phyloP scores from a whole-genome alignment of 2,888 invertebrate species.

The Coelogynopora nodosa region DNA sequence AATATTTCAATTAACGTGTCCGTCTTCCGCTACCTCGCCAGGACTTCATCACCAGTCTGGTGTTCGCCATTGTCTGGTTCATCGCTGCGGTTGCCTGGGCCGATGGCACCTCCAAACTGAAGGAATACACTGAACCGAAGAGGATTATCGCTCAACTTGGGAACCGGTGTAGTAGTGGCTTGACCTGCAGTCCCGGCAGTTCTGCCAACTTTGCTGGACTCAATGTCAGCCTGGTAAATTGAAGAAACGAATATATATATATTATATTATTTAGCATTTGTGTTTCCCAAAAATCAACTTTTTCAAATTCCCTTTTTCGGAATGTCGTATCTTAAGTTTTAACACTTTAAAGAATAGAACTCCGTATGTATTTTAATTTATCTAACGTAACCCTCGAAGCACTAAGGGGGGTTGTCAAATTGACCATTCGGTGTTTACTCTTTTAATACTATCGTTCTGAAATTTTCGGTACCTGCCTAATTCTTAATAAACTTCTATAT shows the following conservation, averaged over 20 bases:
- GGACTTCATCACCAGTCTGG: slow-evolving; percentile 68
- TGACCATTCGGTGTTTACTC: no score
- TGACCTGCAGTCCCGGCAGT: neutral
- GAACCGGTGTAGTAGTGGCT: neutral
- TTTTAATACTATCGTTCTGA: no score
- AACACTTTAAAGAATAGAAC: no score
- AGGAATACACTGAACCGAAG: slow-evolving; percentile 63
- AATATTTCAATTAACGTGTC: no score
- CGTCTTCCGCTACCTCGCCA: slow-evolving; percentile 52
- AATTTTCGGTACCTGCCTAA: no score
- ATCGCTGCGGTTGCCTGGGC: slow-evolving; percentile 72
- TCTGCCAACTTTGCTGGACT: neutral
- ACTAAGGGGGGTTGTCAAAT: no score
- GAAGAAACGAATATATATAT: no score
- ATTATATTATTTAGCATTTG: slow-evolving; percentile 32
- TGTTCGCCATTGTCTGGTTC: slow-evolving; percentile 70
- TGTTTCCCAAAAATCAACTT: neutral
- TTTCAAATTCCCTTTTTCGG: no score
- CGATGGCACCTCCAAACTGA: slow-evolving; percentile 67
- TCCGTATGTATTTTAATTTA: no score
- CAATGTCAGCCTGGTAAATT: neutral
- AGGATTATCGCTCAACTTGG: slow-evolving; percentile 48
- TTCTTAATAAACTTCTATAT: no score
- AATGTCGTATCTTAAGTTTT: no score
- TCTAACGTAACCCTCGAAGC: no score